Percentiles rank a stretch among this genome's conserved stretches.
Evolutionary conservation across 1,140 invertebrate genomes (phyloP).

Genomic region (Papilio machaon): DNA sequence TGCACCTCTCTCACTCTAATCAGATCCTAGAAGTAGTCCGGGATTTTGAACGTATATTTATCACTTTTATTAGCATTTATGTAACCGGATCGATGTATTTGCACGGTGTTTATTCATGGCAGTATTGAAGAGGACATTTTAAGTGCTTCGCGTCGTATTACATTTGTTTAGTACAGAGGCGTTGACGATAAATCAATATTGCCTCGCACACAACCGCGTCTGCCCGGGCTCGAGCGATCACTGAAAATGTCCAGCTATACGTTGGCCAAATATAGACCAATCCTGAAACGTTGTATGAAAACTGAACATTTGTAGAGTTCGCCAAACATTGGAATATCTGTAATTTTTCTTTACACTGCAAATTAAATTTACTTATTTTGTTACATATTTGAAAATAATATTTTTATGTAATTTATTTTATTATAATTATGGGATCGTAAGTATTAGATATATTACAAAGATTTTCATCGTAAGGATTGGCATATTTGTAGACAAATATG

Average conservation of each 20-base stretch:
- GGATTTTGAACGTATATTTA: conserved; percentile 43
- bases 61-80: conserved; percentile 49
- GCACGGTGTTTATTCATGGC: conserved; percentile 56
- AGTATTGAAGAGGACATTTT: conserved; percentile 36
- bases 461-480: not conserved
- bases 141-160: conserved; percentile 47
- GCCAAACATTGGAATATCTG: not conserved
- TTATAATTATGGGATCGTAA: not conserved
- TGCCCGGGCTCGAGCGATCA: conserved; percentile 61
- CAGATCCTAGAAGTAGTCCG: conserved; percentile 52
- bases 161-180: conserved; percentile 42
- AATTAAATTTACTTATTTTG: not conserved
- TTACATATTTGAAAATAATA: not conserved
- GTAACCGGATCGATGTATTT: conserved; percentile 38
- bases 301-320: not conserved
- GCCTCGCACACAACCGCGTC: conserved; percentile 35
- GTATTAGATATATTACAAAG: not conserved
- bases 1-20: conserved; percentile 48
- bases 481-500: not conserved
- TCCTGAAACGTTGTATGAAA: not conserved
- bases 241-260: conserved; percentile 48
- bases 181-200: conserved; percentile 39
- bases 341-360: not conserved
- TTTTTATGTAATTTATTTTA: not conserved
- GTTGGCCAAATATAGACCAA: conserved; percentile 29